Base-by-base conservation (phyloP, 2,888 invertebrate species). In the Diadromus collaris region DNA sequence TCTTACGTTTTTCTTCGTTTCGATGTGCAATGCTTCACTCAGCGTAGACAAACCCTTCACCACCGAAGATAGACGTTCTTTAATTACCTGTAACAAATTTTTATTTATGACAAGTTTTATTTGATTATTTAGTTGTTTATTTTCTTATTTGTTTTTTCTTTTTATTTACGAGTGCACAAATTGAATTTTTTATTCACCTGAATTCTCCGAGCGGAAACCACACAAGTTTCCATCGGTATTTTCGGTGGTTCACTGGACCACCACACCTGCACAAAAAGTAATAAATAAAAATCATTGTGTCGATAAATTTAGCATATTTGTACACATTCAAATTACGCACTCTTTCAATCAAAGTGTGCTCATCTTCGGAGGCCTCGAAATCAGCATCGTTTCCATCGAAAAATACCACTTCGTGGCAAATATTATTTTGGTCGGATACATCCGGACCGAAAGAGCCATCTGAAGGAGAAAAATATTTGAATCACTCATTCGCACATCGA, bases 301-400 rank as follows among this genome's bases (percentile, higher is more conserved):
- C 19, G 21, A 32, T 7, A 58, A 16, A 34, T 16, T 21, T 6
- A 21, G 4, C 10, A 21, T 21, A 13, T 63, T 38, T 19, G 10
- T 24, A n/a, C 13, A 34, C n/a, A 9, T 21, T 32, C 16, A 27
- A 44, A 58, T 7, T 24, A 69, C 63, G 2, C 56, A 84, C 84
- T 34, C 83, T 78, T 73, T 84, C 81, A 64, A 85, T 68, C 21
- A 84, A 65, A 16, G 68, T 63, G 21, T 82, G 80, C 68, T 84
- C 82, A 71, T 84, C 78, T 27, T 82, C 79, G 75, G 82, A 82
- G 58, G 21, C 34, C 3, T 75, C 69, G 19, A 79, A 73, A 81
- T 84, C 84, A 9, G 48, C 68, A 24, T 84, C 81, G 54, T 80
- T 84, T 16, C 85, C 84, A 32, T 84, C 84, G 3, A 82, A 82